A percentile compares a stretch with the other conserved stretches of the same genome.
Conservation (phyloP, 92 coral and sea anemone genomes). For the Epizoanthus rinbou region DNA sequence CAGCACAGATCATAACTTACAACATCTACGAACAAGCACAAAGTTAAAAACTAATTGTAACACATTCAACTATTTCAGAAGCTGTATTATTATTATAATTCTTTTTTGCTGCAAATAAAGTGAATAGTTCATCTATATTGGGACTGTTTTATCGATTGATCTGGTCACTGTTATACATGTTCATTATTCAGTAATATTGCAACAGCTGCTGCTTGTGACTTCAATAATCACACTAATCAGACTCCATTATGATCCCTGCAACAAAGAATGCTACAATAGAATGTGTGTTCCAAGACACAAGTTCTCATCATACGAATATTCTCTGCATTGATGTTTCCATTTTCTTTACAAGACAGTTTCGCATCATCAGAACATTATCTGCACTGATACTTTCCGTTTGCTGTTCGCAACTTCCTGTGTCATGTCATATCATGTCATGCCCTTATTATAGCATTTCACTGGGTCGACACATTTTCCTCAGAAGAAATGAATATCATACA, state of each 20-base stretch:
- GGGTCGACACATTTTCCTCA: background rate
- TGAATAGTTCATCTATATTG: background rate
- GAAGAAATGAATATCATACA: background rate
- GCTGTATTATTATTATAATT: background rate
- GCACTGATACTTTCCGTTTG: background rate
- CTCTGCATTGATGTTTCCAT: background rate
- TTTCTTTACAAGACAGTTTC: background rate
- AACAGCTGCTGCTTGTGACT: background rate
- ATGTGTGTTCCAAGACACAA: background rate
- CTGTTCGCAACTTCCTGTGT: no score
- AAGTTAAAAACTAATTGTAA: no score
- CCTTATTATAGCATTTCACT: background rate
- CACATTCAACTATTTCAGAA: background rate
- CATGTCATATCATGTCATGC: no score
- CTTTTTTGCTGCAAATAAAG: constrained; percentile 27
- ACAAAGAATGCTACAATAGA: constrained; percentile 8
- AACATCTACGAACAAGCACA: background rate
- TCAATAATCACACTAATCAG: background rate
- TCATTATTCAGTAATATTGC: no score
- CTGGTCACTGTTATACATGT: background rate
- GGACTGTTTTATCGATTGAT: no score
- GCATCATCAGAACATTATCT: background rate
- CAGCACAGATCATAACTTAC: background rate
- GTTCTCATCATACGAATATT: background rate
- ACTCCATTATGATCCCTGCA: constrained; percentile 26